Evolutionary conservation across 2,113 vertebrate species (phyloP).

Genomic region (Psophia crepitans): DNA sequence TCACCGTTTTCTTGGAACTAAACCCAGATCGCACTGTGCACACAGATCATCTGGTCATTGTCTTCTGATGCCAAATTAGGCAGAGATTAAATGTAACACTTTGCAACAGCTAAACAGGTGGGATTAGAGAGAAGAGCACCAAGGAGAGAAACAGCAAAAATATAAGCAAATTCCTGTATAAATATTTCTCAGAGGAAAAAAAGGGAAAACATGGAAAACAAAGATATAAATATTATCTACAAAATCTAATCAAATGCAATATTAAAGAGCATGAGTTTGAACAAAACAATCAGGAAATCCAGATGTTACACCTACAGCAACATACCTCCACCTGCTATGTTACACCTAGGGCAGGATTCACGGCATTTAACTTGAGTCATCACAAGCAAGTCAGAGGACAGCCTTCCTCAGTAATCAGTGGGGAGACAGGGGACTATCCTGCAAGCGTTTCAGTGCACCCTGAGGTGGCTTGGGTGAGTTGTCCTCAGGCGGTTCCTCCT

Average conservation of each 20-base stretch:
- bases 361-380: background rate
- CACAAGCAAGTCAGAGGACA: background rate
- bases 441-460: background rate
- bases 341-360: background rate
- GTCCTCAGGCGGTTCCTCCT: background rate
- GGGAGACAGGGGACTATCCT: background rate
- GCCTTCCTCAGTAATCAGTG: background rate
- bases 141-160: background rate
- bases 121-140: background rate
- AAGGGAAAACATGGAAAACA: background rate
- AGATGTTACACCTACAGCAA: background rate
- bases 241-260: background rate
- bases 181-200: background rate
- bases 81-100: constrained; percentile 17
- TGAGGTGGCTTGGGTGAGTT: background rate
- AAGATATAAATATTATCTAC: background rate
- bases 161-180: background rate
- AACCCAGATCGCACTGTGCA: background rate
- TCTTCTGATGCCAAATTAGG: constrained; percentile 4
- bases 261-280: background rate
- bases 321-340: background rate
- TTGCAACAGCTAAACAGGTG: background rate
- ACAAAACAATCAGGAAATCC: background rate
- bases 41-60: constrained; percentile 1
- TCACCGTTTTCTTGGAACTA: background rate